Base-by-base conservation (phyloP, 2,797 vertebrate genomes). In the Molossus molossus region DNA sequence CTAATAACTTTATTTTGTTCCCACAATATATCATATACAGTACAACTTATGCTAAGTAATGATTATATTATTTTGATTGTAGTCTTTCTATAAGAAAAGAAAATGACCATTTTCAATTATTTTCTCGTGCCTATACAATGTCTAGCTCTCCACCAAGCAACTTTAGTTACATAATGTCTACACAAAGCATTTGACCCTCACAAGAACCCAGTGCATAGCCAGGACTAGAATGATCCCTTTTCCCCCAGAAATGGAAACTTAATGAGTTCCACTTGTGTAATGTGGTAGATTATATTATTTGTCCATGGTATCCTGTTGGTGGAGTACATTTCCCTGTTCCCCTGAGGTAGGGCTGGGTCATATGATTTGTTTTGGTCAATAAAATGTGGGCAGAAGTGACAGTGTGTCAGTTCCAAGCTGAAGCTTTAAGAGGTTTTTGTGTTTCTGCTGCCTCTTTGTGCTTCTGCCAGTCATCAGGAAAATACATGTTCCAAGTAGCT, bases 31-130 rank as follows among this genome's bases (percentile, higher is more conserved):
- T 96, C 82, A 83, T 83, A 25, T 7, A 50, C 33, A 67, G 21
- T 7, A 50, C 33, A 67, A 21, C 27, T 94, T 91, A 72, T 18
- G n/a, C 57, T 77, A 77, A 84, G 65, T 11, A 57, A 15, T n/a
- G 7, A 64, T 55, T 48, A 20, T 45, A 70, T 48, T 85, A n/a
- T 33, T 95, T 96, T 95, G 23, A 83, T 53, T 84, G 7, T 83
- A 80, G 12, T 80, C n/a, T 70, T 70, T 60, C 50, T 95, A 50
- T 20, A 82, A 55, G 62, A 65, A 87, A 81, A 95, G 21, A 48
- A 91, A 87, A 75, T 80, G 15, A 11, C 55, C n/a, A 80, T 85
- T 92, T 95, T 62, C 50, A 69, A 11, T 29, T 72, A 48, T 86
- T 93, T 75, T 86, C 48, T 90, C 29, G 57, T 92, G 10, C 60